These are phyloP conservation scores for Phymatocera aterrima DNA, from an alignment of 2,888 invertebrate genomes.

Conservation along the genomic window DNA sequence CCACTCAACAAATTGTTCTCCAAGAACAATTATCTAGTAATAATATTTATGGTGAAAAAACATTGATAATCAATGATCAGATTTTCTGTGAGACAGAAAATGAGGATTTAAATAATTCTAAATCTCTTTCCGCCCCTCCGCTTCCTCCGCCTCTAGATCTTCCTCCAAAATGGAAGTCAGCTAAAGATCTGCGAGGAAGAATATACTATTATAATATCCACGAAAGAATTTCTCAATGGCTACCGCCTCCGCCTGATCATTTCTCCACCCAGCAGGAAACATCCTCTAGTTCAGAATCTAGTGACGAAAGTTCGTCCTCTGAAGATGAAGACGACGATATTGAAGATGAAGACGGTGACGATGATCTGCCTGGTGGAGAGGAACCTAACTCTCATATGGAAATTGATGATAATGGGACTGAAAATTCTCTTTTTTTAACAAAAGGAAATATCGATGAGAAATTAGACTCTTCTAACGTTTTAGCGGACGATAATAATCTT, in stretches of 20 bases:
- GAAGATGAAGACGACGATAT: conserved; percentile 75
- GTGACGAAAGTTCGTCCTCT: conserved; percentile 73
- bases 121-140: conserved; percentile 60
- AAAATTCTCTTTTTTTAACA: conserved; percentile 28
- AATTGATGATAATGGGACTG: conserved; percentile 35
- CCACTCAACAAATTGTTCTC: conserved; percentile 48
- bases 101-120: conserved; percentile 40
- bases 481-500: conserved; percentile 28
- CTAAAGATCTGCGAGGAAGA: conserved; percentile 88
- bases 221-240: conserved; percentile 87
- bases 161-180: conserved; percentile 92
- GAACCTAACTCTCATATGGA: conserved; percentile 62
- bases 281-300: conserved; percentile 74
- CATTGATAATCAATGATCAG: background rate
- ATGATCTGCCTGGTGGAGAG: conserved; percentile 49
- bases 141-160: conserved; percentile 80
- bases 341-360: conserved; percentile 67
- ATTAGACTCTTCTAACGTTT: conserved; percentile 45
- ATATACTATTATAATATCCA: conserved; percentile 94
- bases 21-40: background rate
- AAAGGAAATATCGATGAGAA: conserved; percentile 52
- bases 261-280: conserved; percentile 70
- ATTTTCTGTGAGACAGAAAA: background rate
- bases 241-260: conserved; percentile 78
- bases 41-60: conserved; percentile 1